Base-by-base conservation (phyloP, 2,888 invertebrate genomes). In the Hylaea fasciaria region DNA sequence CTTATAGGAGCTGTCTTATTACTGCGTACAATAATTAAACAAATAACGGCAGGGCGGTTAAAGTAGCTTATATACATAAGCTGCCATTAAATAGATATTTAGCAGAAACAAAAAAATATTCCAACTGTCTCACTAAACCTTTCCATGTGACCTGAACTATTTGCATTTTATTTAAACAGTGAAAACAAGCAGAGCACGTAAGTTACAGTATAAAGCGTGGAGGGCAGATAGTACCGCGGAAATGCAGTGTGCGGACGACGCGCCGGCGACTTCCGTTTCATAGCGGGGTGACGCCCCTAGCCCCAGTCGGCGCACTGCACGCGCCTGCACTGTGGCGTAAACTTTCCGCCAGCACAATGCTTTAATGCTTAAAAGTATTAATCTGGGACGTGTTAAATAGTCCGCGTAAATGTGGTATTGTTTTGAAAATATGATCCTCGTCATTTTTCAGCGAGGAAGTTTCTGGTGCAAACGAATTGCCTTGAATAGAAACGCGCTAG, bases 231-330 rank as follows among this genome's bases (percentile, higher is more conserved):
- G 46, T 40, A 35, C 32, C 40, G 46, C 59, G 60, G 64, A 64
- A 61, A 45, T 35, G 10, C 47, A 55, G 46, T 39, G 57, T 44
- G 41, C 49, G 44, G 49, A 39, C 22, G 44, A 53, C 37, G 43
- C 58, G 45, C 40, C 49, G 45, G 22, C 41, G 45, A 22, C 48
- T 49, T 59, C 63, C 63, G 62, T 28, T 63, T 63, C 63, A 58
- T 51, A n/a, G 41, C 43, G 52, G 43, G 59, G 52, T 53, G 57
- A 43, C 48, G 55, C 54, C 48, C 55, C 47, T n/a, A 22, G 22
- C 22, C 3, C 22, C 22, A 22, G 22, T 22, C 22, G 22, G 3
- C 22, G 1, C 32, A 46, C 50, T 51, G 56, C 46, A n/a, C 22
- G 35, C 39, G 48, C 28, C 28, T 54, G 54, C 40, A 37, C 59